Evolutionary conservation across 1,140 invertebrate genomes (phyloP).

Genomic region (Drosophila pruinosa): DNA sequence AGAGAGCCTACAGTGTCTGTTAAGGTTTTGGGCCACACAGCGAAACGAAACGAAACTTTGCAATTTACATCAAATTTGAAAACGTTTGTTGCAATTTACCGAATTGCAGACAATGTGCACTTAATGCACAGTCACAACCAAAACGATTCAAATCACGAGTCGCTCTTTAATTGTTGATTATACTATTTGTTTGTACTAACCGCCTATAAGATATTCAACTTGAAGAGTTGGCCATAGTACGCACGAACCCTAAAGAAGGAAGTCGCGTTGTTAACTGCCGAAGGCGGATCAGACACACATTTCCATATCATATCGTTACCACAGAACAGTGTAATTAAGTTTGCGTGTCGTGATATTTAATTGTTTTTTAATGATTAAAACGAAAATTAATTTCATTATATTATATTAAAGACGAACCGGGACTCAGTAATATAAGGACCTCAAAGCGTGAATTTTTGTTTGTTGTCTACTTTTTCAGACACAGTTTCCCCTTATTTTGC

Average conservation of each 20-base stretch:
- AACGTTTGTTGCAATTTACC: constrained; percentile 23
- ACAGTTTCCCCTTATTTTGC: background rate
- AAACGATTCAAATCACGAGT: constrained; percentile 37
- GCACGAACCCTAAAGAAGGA: constrained; percentile 23
- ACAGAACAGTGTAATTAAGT: constrained; percentile 75
- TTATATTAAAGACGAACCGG: background rate
- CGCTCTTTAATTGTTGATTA: constrained; percentile 71
- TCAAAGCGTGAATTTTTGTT: constrained; percentile 63
- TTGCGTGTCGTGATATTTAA: constrained; percentile 72
- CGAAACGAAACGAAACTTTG: constrained; percentile 61
- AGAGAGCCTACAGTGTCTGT: constrained; percentile 29
- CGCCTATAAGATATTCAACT: constrained; percentile 61
- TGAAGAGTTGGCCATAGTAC: constrained; percentile 34
- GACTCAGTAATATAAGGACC: constrained; percentile 8
- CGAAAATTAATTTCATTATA: constrained; percentile 58
- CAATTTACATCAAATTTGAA: constrained; percentile 66
- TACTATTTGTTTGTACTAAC: constrained; percentile 61
- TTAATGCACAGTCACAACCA: constrained; percentile 54
- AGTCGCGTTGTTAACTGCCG: background rate
- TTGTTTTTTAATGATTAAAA: constrained; percentile 75
- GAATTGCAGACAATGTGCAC: constrained; percentile 47
- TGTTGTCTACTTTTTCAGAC: too few species aligned
- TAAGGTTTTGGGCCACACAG: background rate
- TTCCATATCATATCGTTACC: constrained; percentile 23
- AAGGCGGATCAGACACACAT: constrained; percentile 20